phyloP scores from a whole-genome alignment of 2,113 vertebrate species.

The Bungarus multicinctus region DNA sequence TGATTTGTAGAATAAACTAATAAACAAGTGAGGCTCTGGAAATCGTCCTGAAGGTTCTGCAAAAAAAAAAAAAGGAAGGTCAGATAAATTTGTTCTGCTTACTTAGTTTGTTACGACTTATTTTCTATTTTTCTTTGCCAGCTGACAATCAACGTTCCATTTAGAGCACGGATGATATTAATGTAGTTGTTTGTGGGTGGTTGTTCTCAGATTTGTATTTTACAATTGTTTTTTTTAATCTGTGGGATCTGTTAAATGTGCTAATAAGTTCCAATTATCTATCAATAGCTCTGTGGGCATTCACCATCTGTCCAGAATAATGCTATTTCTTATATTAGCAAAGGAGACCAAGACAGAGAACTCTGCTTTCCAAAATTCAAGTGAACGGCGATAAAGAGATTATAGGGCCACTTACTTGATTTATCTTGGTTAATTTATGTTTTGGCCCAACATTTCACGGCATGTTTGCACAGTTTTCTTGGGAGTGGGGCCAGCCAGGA shows the following conservation, averaged over 20 bases:
- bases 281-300: neutral
- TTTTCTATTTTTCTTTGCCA: neutral
- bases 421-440: neutral
- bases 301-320: neutral
- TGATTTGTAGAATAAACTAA: neutral
- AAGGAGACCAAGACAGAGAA: neutral
- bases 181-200: neutral
- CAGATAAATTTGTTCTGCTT: neutral
- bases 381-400: neutral
- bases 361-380: neutral
- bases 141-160: neutral
- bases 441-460: neutral
- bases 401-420: neutral
- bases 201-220: neutral
- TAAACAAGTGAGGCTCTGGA: neutral
- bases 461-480: neutral
- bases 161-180: neutral
- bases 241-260: neutral
- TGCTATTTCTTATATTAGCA: neutral
- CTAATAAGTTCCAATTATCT: neutral
- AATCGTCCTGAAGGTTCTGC: neutral
- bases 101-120: neutral
- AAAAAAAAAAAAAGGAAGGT: neutral
- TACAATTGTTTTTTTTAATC: neutral
- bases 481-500: neutral